Percentiles rank a stretch among this genome's conserved stretches.
phyloP scores from a whole-genome alignment of 2,113 vertebrate species.

The Gobiocypris rarus region DNA sequence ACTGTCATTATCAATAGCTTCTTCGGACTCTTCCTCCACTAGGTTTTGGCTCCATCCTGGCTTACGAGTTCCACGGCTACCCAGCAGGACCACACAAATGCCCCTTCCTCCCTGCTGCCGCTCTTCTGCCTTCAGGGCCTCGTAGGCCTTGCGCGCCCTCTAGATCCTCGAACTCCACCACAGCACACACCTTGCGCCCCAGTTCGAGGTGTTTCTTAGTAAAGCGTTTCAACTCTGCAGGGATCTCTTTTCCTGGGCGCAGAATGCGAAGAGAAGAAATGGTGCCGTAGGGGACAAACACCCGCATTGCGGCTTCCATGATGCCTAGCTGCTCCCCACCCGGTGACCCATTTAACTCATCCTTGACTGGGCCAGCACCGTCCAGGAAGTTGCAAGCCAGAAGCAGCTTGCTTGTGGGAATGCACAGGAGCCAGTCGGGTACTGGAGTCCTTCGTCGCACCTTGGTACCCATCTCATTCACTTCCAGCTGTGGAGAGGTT shows the following conservation, averaged over 20 bases:
- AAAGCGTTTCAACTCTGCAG: slow-evolving; percentile 71
- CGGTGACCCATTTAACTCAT: neutral
- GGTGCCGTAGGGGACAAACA: slow-evolving; percentile 69
- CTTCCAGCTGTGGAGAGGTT: slow-evolving; percentile 76
- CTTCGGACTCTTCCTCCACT: slow-evolving; percentile 44
- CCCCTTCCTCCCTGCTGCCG: slow-evolving; percentile 18
- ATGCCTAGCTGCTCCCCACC: slow-evolving; percentile 50
- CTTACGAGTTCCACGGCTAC: slow-evolving; percentile 67
- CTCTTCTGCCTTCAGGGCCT: slow-evolving; percentile 62
- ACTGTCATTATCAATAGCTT: slow-evolving; percentile 12
- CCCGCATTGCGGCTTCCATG: slow-evolving; percentile 66
- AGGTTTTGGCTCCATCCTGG: slow-evolving; percentile 30
- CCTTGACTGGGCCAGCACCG: slow-evolving; percentile 5
- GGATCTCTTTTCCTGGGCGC: slow-evolving; percentile 78
- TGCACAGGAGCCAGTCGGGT: slow-evolving; percentile 73
- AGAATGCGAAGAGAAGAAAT: slow-evolving; percentile 75
- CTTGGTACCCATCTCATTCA: slow-evolving; percentile 81
- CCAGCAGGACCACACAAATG: slow-evolving; percentile 70
- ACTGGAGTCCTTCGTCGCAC: slow-evolving; percentile 72
- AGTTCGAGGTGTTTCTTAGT: slow-evolving; percentile 69
- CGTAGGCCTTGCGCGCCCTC: slow-evolving; percentile 72
- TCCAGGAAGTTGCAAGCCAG: slow-evolving; percentile 77
- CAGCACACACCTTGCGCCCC: slow-evolving; percentile 72
- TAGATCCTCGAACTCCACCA: slow-evolving; percentile 79
- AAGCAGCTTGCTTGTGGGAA: slow-evolving; percentile 78